Percentiles rank a stretch among this genome's conserved stretches.
Evolutionary conservation across 2,113 vertebrate genomes (phyloP).

Genomic region (Telmatochromis sp.): DNA sequence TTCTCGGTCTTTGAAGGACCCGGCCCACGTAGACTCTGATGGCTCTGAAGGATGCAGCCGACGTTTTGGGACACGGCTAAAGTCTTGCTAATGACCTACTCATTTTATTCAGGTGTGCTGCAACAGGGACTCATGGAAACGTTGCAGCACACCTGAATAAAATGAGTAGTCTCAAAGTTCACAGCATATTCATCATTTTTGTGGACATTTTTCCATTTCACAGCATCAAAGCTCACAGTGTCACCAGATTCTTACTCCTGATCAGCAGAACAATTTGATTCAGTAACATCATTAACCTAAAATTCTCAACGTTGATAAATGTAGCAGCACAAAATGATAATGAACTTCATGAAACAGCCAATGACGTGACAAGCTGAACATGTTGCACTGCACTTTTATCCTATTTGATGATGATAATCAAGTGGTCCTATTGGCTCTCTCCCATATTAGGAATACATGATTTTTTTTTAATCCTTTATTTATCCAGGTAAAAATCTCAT

Average conservation of each 20-base stretch:
- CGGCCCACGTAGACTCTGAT: accelerated
- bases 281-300: accelerated
- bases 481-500: too few species aligned
- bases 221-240: background rate
- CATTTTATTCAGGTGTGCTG: background rate
- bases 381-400: background rate
- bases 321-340: background rate
- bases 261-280: background rate
- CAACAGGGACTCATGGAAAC: background rate
- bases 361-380: background rate
- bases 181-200: background rate
- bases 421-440: background rate
- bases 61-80: accelerated
- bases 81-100: background rate
- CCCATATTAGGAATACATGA: background rate
- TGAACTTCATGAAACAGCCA: background rate
- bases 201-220: background rate
- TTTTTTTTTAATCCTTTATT: too few species aligned
- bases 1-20: background rate
- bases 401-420: background rate
- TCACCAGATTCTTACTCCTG: background rate
- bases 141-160: background rate
- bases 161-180: background rate
- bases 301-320: background rate
- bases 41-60: background rate